phyloP scores from a whole-genome alignment of 2,797 vertebrate genomes.

The Yasuhikotakia modesta region DNA sequence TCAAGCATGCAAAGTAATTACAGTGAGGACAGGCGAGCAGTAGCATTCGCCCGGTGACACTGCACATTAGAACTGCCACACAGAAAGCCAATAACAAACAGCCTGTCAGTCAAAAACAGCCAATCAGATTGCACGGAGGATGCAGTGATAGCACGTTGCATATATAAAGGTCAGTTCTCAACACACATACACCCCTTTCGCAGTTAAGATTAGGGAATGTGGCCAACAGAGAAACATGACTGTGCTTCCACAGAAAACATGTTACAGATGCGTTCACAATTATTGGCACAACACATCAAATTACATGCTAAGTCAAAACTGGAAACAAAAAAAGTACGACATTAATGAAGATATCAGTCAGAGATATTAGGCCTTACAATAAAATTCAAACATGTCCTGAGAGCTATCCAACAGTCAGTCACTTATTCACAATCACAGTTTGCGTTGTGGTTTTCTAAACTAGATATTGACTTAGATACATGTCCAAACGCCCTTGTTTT shows the following conservation, averaged over 20 bases:
- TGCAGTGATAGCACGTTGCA: not conserved
- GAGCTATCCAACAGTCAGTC: no score
- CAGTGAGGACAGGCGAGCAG: conserved; percentile 32
- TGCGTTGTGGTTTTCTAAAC: no score
- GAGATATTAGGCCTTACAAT: no score
- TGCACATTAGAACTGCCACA: conserved; percentile 45
- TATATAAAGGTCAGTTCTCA: conserved; percentile 12
- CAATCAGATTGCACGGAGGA: conserved; percentile 1
- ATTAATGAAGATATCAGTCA: not conserved
- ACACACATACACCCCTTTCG: not conserved
- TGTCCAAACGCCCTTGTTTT: no score
- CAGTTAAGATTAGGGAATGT: not conserved
- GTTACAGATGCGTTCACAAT: not conserved
- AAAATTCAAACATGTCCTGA: no score
- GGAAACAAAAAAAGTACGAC: no score
- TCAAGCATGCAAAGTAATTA: conserved; percentile 62
- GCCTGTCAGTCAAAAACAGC: conserved; percentile 17
- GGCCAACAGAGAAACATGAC: not conserved
- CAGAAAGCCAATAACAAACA: conserved; percentile 45
- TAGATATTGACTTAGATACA: no score
- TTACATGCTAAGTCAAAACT: no score
- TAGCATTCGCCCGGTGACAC: conserved; percentile 48
- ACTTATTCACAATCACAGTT: no score
- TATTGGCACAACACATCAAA: not conserved
- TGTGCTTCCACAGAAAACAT: not conserved